Conservation (phyloP, 2,888 invertebrate genomes). For the Ariolimax columbianus region DNA sequence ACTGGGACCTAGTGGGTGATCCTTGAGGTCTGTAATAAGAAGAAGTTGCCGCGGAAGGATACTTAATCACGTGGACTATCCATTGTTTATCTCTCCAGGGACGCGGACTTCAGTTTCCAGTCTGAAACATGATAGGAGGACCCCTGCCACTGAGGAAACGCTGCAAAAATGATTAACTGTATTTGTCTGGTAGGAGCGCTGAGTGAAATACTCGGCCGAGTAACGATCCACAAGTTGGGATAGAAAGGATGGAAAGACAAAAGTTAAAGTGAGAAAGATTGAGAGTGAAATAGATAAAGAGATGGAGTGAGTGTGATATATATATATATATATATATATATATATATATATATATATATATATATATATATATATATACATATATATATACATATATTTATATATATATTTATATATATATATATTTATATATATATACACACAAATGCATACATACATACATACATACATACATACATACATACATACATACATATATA, state of each 20-base stretch:
- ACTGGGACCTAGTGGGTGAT: neutral
- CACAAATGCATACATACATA: no score
- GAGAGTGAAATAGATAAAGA: slow-evolving; percentile 1
- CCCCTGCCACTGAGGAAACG: neutral
- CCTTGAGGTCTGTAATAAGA: slow-evolving; percentile 1
- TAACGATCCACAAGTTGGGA: no score
- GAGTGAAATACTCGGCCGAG: neutral
- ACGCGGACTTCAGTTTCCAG: neutral
- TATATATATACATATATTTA: no score
- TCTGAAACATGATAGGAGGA: neutral
- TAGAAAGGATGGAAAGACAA: neutral
- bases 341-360: no score
- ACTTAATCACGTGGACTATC: slow-evolving; percentile 27
- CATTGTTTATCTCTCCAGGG: slow-evolving; percentile 19
- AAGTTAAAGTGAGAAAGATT: neutral
- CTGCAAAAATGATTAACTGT: slow-evolving; percentile 4
- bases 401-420: no score
- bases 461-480: no score
- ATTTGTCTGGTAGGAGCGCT: neutral
- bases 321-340: neutral
- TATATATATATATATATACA: no score
- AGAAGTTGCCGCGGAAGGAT: neutral
- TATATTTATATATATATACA: no score
- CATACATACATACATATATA: no score
- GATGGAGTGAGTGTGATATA: neutral